Base-by-base conservation (phyloP, 2,797 vertebrate genomes). In the Apogon talboti region DNA sequence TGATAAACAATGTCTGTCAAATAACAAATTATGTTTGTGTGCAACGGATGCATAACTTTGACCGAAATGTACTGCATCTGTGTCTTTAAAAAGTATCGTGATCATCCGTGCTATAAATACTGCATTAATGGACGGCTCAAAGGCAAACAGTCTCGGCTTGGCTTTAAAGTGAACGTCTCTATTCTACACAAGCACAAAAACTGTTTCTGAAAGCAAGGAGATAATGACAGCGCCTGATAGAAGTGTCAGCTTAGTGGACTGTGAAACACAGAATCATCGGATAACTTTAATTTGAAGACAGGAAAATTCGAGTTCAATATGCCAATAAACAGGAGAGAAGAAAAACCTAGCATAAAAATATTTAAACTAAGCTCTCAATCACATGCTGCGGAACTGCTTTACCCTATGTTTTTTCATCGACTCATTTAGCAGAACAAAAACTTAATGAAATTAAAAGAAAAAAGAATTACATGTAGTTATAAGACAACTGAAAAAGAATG, bases 71-170 rank as follows among this genome's bases (percentile, higher is more conserved):
- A 74, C 24, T 60, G 37, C 10, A 35, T 82, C 64, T 74, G 51
- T 68, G n/a, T 56, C 52, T 71, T 74, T 66, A 74, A 72, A 78
- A 79, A 63, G 64, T 69, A 47, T 37, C 16, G 13, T 7, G 6
- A 84, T 75, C 50, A 66, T 48, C 68, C 15, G 55, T 7, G 68
- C 70, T 85, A 76, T 83, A 78, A 86, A 89, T 80, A 64, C 57
- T 51, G 45, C 12, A 48, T 75, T 83, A 86, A 80, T 66, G 63
- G 76, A 67, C 4, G 40, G 45, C 69, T 81, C 68, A 76, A 82
- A 83, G 56, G 66, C 66, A 71, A 70, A 82, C 43, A 12, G 51
- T 37, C 56, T 49, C 47, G 7, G 58, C 38, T 63, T 51, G 56
- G 65, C 77, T 83, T 80, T 79, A 65, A 76, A 81, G 63, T 57